These are phyloP conservation scores for Calliopsis andreniformis DNA, from an alignment of 1,140 invertebrate species.

Conservation along the genomic window DNA sequence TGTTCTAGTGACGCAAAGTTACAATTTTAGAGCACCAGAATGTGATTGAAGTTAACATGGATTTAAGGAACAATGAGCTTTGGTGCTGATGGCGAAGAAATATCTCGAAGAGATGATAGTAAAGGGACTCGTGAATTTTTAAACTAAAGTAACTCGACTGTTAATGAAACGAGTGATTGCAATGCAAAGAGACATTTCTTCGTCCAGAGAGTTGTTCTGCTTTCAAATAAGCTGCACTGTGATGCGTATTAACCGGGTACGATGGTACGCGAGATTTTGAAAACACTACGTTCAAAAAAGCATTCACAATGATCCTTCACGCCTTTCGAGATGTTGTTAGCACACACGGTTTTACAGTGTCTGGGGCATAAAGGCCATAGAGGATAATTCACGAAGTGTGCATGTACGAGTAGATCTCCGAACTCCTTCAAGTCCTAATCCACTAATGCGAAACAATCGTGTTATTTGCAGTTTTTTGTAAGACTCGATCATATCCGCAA, in stretches of 20 bases:
- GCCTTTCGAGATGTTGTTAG: conserved; percentile 50
- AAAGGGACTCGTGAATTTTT: not conserved
- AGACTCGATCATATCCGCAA: conserved; percentile 99
- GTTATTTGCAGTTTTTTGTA: conserved; percentile 98
- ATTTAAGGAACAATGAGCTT: conserved; percentile 2
- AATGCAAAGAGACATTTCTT: conserved; percentile 17
- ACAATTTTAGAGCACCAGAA: no score
- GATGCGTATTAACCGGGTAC: conserved; percentile 35
- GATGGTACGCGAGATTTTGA: conserved; percentile 24
- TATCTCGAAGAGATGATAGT: not conserved
- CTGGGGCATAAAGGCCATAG: conserved; percentile 41
- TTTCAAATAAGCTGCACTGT: conserved; percentile 35
- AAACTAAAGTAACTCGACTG: no score
- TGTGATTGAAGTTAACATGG: no score
- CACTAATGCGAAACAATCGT: conserved; percentile 60
- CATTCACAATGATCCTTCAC: conserved; percentile 38
- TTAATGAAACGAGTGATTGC: not conserved
- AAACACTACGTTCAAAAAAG: conserved; percentile 26
- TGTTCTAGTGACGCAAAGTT: no score
- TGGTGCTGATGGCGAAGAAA: conserved; percentile 15
- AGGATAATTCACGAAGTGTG: conserved; percentile 50
- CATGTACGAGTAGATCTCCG: conserved; percentile 58
- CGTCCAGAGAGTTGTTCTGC: not conserved
- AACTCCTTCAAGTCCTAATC: not conserved
- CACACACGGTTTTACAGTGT: conserved; percentile 44